Evolutionary conservation across 2,888 invertebrate genomes (phyloP).

Genomic region (Bellardia pandia): DNA sequence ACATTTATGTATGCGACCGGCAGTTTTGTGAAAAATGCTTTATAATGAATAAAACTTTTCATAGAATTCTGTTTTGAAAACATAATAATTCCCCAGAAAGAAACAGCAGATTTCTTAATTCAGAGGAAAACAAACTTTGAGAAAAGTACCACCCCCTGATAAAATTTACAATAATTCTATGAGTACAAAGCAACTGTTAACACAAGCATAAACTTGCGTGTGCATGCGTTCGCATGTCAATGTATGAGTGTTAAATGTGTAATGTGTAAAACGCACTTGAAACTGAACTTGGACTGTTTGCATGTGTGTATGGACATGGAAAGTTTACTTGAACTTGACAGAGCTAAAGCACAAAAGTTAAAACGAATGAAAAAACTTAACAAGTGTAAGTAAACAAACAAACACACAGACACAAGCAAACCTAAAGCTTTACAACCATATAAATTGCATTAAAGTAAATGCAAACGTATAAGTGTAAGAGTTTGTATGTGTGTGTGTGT

Average conservation of each 20-base stretch:
- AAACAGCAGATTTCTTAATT: no score
- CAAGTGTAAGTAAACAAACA: not conserved
- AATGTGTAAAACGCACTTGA: slow-evolving; percentile 60
- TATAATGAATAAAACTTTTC: no score
- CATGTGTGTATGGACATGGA: slow-evolving; percentile 2
- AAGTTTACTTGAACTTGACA: slow-evolving; percentile 69
- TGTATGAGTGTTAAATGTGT: slow-evolving; percentile 64
- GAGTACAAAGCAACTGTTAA: slow-evolving; percentile 14
- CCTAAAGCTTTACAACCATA: not conserved
- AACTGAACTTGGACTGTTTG: slow-evolving; percentile 63
- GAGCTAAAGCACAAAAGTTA: slow-evolving; percentile 23
- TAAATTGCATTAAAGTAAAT: slow-evolving; percentile 37
- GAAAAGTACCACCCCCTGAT: not conserved
- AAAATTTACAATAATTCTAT: slow-evolving; percentile 25
- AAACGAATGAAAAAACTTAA: not conserved
- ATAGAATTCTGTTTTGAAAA: no score
- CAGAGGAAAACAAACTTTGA: not conserved
- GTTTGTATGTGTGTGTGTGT: slow-evolving; percentile 39
- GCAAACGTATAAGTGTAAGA: not conserved
- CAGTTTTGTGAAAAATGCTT: no score
- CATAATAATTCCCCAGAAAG: no score
- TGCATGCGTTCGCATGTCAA: not conserved
- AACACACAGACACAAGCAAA: not conserved
- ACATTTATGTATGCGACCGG: no score
- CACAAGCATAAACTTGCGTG: not conserved